phyloP scores from a whole-genome alignment of 2,797 vertebrate genomes.

The Rhabdomys pumilio region DNA sequence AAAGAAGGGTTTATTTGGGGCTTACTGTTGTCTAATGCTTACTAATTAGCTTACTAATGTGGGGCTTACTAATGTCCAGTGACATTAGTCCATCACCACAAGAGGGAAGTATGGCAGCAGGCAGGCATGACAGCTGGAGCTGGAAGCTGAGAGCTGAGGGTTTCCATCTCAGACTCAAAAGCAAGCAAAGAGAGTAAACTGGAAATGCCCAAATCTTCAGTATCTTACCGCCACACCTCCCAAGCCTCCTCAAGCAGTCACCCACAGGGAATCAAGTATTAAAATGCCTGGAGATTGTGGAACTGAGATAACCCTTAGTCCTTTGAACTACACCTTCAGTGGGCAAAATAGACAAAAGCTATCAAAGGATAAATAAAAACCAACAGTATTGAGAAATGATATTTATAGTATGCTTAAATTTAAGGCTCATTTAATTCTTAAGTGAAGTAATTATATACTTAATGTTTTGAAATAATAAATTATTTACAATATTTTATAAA shows the following conservation, averaged over 20 bases:
- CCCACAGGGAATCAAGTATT: no score
- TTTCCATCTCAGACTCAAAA: neutral
- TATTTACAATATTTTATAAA: slow-evolving; percentile 63
- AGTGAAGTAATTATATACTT: slow-evolving; percentile 42
- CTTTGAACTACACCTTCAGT: neutral
- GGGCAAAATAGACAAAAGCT: neutral
- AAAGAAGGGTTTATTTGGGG: neutral
- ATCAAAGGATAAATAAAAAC: slow-evolving; percentile 42
- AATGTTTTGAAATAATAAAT: slow-evolving; percentile 42
- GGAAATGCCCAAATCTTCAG: neutral
- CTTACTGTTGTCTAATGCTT: no score
- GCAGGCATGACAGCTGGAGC: neutral
- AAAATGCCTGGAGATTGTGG: neutral
- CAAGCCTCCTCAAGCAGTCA: neutral
- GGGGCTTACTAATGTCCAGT: no score
- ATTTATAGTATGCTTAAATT: slow-evolving; percentile 24
- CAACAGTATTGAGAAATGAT: neutral
- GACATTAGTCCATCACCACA: neutral
- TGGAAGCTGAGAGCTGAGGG: neutral
- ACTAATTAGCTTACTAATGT: no score
- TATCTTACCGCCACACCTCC: no score
- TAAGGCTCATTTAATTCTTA: slow-evolving; percentile 21
- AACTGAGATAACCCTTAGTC: neutral
- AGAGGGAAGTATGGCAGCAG: neutral
- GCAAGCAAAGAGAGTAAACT: neutral